A percentile compares a stretch with the other conserved stretches of the same genome.
These are phyloP conservation scores for Blomia tropicalis DNA, from an alignment of 2,888 invertebrate species.

Conservation along the genomic window DNA sequence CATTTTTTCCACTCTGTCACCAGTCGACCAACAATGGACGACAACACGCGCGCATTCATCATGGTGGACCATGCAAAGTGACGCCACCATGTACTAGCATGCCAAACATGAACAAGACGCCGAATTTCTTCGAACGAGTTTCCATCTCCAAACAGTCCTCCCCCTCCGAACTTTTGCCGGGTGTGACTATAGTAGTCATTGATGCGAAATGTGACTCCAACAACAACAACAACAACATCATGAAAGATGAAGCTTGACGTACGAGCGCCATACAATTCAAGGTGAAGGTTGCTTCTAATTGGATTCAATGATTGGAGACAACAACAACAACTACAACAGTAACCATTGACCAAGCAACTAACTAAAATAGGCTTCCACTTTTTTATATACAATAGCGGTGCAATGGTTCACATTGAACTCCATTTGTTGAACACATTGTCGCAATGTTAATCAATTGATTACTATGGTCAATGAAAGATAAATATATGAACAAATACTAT, in stretches of 20 bases:
- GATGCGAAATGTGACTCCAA: not conserved
- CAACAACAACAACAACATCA: not conserved
- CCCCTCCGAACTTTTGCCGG: too few relatives aligned
- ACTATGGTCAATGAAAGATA: too few relatives aligned
- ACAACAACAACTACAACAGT: not conserved
- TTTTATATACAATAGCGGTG: too few relatives aligned
- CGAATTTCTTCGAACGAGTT: not conserved
- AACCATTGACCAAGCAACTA: not conserved
- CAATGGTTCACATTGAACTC: too few relatives aligned
- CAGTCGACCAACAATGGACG: not conserved
- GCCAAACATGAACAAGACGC: not conserved
- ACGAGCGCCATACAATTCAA: conserved; percentile 7
- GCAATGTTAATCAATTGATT: too few relatives aligned
- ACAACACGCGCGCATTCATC: not conserved
- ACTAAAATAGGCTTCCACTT: too few relatives aligned
- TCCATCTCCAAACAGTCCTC: not conserved
- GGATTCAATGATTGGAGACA: not conserved
- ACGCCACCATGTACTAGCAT: not conserved
- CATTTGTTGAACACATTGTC: too few relatives aligned
- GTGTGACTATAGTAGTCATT: not conserved
- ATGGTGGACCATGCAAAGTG: not conserved
- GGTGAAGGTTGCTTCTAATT: conserved; percentile 10
- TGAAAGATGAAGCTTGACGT: not conserved
- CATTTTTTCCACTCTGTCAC: too few relatives aligned
- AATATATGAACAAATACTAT: too few relatives aligned